Percentiles rank a stretch among this genome's conserved stretches.
phyloP scores from a whole-genome alignment of 2,113 vertebrate species.

The Pseudorhombus dupliciocellatus region DNA sequence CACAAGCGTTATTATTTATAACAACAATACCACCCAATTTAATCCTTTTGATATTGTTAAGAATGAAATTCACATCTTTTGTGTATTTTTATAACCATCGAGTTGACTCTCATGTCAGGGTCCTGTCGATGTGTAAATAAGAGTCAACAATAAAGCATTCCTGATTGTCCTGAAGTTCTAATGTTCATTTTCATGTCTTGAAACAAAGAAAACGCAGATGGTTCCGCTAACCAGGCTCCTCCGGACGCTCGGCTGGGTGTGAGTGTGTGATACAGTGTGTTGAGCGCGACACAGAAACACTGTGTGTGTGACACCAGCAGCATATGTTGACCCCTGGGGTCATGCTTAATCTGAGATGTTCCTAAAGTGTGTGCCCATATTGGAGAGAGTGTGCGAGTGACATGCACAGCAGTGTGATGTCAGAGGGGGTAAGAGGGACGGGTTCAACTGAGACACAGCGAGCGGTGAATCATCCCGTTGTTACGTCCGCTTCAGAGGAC shows the following conservation, averaged over 20 bases:
- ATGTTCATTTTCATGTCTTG: not conserved
- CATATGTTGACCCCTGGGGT: constrained; percentile 63
- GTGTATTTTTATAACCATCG: too few relatives aligned
- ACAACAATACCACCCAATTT: too few relatives aligned
- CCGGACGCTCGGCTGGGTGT: constrained; percentile 15
- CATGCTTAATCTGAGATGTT: constrained; percentile 67
- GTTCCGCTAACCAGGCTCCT: not conserved
- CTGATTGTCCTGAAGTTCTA: constrained; percentile 1
- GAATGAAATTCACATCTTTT: too few relatives aligned
- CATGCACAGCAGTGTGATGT: constrained; percentile 36
- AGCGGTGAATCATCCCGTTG: constrained; percentile 2
- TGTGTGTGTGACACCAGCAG: constrained; percentile 33
- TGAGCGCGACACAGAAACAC: constrained; percentile 34
- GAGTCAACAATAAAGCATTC: constrained; percentile 26
- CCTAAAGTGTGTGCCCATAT: constrained; percentile 25
- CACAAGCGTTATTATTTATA: too few relatives aligned
- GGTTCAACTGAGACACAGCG: constrained; percentile 13
- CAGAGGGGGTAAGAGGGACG: constrained; percentile 32
- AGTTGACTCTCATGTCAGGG: constrained; percentile 7
- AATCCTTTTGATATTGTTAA: too few relatives aligned
- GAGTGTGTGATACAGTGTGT: constrained; percentile 13
- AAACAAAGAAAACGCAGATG: not conserved
- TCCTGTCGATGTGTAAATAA: constrained; percentile 5
- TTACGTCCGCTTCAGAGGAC: constrained; percentile 15
- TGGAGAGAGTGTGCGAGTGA: constrained; percentile 10